Conservation (phyloP, 2,888 invertebrate genomes). For the Orthosia incerta region DNA sequence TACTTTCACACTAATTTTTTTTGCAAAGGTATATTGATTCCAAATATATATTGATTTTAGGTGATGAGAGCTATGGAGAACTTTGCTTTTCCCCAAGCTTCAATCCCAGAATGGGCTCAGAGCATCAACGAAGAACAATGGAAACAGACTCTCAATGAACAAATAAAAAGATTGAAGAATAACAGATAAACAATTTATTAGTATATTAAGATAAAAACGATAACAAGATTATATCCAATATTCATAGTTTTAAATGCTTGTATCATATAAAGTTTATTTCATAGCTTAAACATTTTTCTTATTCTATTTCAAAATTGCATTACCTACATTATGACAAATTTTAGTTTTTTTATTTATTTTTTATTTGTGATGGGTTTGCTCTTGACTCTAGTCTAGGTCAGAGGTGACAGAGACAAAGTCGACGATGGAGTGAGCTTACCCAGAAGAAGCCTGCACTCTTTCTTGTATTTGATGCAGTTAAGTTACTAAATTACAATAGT, state of each 20-base stretch:
- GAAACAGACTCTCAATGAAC: constrained; percentile 92
- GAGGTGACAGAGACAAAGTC: too few species aligned
- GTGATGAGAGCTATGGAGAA: constrained; percentile 94
- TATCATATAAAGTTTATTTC: constrained; percentile 36
- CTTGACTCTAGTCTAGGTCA: too few species aligned
- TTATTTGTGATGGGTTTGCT: too few species aligned
- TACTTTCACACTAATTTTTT: background rate
- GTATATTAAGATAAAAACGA: constrained; percentile 29
- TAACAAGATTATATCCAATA: constrained; percentile 28
- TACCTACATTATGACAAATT: background rate
- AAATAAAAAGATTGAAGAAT: constrained; percentile 86
- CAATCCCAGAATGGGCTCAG: constrained; percentile 94
- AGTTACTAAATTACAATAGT: background rate
- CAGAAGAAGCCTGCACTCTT: too few species aligned
- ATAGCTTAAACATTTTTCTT: constrained; percentile 18
- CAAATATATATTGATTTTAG: constrained; percentile 74
- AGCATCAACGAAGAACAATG: constrained; percentile 93
- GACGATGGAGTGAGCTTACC: too few species aligned
- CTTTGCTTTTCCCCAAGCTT: constrained; percentile 92
- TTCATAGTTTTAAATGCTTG: constrained; percentile 32
- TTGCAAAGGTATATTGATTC: too few species aligned
- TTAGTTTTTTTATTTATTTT: too few species aligned
- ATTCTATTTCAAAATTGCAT: constrained; percentile 19
- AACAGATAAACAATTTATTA: constrained; percentile 73
- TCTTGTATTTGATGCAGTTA: background rate